These are phyloP conservation scores for Heliconius hortense DNA, from an alignment of 2,888 invertebrate species.

Conservation along the genomic window DNA sequence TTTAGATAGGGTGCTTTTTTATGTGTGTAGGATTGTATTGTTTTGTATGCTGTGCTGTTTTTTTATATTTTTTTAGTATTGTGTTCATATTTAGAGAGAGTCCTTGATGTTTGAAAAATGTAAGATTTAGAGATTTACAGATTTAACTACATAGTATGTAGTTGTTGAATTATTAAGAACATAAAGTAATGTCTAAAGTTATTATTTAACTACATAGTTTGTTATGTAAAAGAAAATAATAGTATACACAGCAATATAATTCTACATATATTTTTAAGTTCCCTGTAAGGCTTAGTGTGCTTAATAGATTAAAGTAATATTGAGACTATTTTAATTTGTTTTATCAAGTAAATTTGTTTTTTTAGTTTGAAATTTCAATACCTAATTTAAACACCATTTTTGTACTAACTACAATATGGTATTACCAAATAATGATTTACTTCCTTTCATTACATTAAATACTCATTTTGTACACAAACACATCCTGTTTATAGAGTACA, in stretches of 20 bases:
- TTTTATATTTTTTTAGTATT: background rate
- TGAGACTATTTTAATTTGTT: background rate
- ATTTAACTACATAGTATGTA: no score
- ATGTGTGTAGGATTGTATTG: slow-evolving; percentile 25
- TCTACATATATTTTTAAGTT: slow-evolving; percentile 20
- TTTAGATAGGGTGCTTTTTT: slow-evolving; percentile 16
- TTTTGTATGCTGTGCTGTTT: slow-evolving; percentile 7
- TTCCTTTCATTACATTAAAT: slow-evolving; percentile 8
- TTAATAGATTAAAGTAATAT: background rate
- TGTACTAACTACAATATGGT: background rate
- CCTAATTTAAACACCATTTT: background rate
- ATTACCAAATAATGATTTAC: background rate
- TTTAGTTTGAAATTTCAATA: background rate
- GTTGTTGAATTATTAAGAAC: no score
- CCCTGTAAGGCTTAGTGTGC: slow-evolving; percentile 6
- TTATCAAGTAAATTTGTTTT: background rate
- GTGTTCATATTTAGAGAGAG: no score
- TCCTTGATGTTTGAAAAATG: no score
- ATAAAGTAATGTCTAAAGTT: no score
- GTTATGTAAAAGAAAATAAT: background rate
- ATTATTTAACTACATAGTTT: no score
- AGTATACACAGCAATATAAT: slow-evolving; percentile 14
- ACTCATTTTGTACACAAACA: slow-evolving; percentile 1
- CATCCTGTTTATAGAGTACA: background rate
- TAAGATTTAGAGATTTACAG: no score